Percentiles rank a stretch among this genome's conserved stretches.
Conservation (phyloP, 1,140 invertebrate genomes). For the Teleogryllus occipitalis region DNA sequence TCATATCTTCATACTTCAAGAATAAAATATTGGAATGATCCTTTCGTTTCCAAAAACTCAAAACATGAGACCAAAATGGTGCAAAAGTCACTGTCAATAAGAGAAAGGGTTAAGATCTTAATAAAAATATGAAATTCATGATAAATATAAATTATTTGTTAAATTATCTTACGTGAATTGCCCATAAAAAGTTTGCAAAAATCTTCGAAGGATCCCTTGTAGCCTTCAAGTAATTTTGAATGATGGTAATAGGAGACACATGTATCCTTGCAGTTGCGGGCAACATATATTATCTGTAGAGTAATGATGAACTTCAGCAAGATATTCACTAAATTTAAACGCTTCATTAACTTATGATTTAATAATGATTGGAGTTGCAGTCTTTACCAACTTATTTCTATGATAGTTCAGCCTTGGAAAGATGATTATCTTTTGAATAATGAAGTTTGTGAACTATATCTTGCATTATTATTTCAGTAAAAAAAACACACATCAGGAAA, state of each 20-base stretch:
- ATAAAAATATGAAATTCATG: not conserved
- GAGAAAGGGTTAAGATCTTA: not conserved
- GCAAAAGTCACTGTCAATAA: slow-evolving; percentile 26
- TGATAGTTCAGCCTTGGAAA: no score
- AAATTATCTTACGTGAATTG: slow-evolving; percentile 37
- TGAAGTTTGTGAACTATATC: no score
- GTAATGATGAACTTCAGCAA: slow-evolving; percentile 9
- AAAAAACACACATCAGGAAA: no score
- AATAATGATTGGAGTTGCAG: no score
- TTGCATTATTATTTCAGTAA: no score
- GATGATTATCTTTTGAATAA: no score
- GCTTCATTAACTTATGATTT: not conserved
- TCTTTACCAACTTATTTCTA: no score
- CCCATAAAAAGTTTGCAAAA: slow-evolving; percentile 55
- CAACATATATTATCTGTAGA: slow-evolving; percentile 65
- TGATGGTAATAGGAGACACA: slow-evolving; percentile 72
- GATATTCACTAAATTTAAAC: not conserved
- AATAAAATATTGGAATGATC: slow-evolving; percentile 41
- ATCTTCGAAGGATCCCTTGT: slow-evolving; percentile 50
- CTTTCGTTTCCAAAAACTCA: slow-evolving; percentile 36
- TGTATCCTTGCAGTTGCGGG: slow-evolving; percentile 72
- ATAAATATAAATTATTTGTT: not conserved
- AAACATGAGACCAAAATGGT: slow-evolving; percentile 33
- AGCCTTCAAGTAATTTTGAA: slow-evolving; percentile 48
- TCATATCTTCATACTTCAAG: slow-evolving; percentile 44